phyloP scores from a whole-genome alignment of 2,797 vertebrate genomes.

The Crocidura indochinensis region DNA sequence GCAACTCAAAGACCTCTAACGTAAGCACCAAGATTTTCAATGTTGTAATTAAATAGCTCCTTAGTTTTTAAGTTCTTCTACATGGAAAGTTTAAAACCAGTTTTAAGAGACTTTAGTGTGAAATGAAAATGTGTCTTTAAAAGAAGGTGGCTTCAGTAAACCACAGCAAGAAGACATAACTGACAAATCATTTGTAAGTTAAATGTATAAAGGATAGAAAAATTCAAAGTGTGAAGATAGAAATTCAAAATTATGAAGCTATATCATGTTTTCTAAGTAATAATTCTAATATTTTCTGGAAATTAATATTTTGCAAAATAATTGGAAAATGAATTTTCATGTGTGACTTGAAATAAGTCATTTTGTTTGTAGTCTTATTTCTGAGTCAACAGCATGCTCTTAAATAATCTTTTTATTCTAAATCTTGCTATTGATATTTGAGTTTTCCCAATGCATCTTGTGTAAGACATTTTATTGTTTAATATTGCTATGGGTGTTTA shows the following conservation, averaged over 20 bases:
- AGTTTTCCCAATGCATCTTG: too few species aligned
- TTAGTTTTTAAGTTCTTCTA: slow-evolving; percentile 14
- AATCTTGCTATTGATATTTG: too few species aligned
- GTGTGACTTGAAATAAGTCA: not conserved
- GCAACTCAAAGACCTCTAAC: slow-evolving; percentile 92
- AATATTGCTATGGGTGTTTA: not conserved
- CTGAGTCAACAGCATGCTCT: not conserved
- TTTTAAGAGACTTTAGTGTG: too few species aligned
- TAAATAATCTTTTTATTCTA: not conserved
- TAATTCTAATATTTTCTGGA: too few species aligned
- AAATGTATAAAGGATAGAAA: not conserved
- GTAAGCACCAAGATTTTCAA: slow-evolving; percentile 86
- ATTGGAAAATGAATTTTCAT: not conserved
- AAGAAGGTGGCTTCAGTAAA: not conserved
- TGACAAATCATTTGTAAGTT: not conserved
- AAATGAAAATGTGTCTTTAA: too few species aligned
- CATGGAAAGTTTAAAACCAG: not conserved
- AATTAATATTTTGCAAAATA: not conserved
- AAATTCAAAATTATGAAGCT: too few species aligned
- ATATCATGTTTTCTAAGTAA: too few species aligned
- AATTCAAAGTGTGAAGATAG: too few species aligned
- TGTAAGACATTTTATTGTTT: not conserved
- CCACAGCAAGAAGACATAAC: not conserved
- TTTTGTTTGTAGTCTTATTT: not conserved
- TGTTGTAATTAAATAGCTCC: not conserved